These are phyloP conservation scores for Galaxea fascicularis DNA, from an alignment of 92 coral and sea anemone species.

Conservation along the genomic window DNA sequence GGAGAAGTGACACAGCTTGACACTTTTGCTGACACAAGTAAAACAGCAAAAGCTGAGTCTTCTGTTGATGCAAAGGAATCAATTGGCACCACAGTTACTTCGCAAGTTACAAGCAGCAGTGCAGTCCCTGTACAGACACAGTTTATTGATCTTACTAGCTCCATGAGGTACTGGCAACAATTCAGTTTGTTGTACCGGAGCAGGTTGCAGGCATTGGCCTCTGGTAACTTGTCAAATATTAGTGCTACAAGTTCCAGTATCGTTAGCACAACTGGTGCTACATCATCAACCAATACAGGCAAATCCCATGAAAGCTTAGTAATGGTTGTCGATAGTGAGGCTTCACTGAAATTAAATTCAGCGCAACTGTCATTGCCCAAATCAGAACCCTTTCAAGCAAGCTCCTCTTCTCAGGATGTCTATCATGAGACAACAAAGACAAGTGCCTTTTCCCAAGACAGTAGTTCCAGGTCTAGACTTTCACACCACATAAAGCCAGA, in stretches of 20 bases:
- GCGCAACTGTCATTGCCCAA: constrained; percentile 23
- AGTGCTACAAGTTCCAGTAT: constrained; percentile 17
- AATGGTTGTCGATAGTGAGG: constrained; percentile 23
- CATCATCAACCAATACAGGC: constrained; percentile 26
- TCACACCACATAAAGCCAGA: neutral
- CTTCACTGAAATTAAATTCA: neutral
- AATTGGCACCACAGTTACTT: neutral
- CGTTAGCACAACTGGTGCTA: constrained; percentile 21
- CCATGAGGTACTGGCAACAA: constrained; percentile 91
- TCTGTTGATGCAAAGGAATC: neutral
- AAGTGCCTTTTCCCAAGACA: neutral
- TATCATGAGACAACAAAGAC: neutral
- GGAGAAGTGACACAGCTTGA: neutral
- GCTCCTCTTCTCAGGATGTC: neutral
- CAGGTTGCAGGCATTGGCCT: constrained; percentile 69
- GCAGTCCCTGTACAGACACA: constrained; percentile 43
- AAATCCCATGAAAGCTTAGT: constrained; percentile 47
- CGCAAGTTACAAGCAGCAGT: neutral
- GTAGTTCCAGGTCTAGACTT: neutral
- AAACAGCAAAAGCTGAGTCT: neutral
- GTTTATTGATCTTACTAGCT: constrained; percentile 89
- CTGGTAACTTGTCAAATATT: constrained; percentile 39
- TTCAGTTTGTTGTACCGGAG: constrained; percentile 77
- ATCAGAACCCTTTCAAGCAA: neutral
- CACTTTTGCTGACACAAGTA: neutral